A percentile compares a stretch with the other conserved stretches of the same genome.
Conservation (phyloP, 2,888 invertebrate species). For the Odontocolon sp. region DNA sequence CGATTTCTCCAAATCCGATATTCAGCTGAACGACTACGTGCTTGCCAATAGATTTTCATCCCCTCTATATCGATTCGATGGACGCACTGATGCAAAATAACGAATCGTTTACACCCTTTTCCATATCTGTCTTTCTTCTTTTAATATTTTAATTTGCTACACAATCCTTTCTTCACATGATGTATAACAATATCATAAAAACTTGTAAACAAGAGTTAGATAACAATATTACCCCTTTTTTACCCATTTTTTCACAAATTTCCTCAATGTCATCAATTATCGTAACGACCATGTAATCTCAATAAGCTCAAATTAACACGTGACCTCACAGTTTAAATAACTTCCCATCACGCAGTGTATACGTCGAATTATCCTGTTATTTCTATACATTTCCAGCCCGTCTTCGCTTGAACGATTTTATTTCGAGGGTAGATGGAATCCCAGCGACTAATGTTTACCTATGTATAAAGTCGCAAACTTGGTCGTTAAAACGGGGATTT, state of each 20-base stretch:
- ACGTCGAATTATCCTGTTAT: not conserved
- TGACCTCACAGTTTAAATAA: not conserved
- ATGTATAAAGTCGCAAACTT: slow-evolving; percentile 37
- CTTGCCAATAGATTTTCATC: not conserved
- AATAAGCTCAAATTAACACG: not conserved
- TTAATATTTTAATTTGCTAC: no score
- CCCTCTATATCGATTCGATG: not conserved
- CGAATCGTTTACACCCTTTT: not conserved
- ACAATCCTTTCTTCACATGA: not conserved
- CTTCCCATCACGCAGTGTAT: slow-evolving; percentile 4
- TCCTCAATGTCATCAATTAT: not conserved
- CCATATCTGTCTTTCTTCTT: no score
- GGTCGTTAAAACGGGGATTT: slow-evolving; percentile 28
- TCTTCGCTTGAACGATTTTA: slow-evolving; percentile 28
- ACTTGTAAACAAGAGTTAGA: no score
- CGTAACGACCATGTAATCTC: not conserved
- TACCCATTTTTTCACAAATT: no score
- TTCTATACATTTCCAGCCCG: slow-evolving; percentile 9
- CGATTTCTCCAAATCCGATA: not conserved
- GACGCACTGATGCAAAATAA: not conserved
- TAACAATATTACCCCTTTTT: no score
- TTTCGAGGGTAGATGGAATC: slow-evolving; percentile 13
- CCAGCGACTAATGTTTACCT: slow-evolving; percentile 3
- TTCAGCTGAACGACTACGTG: slow-evolving; percentile 6
- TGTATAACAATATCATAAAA: no score